Base-by-base conservation (phyloP, 2,113 vertebrate species). In the Pollachius pollachius region DNA sequence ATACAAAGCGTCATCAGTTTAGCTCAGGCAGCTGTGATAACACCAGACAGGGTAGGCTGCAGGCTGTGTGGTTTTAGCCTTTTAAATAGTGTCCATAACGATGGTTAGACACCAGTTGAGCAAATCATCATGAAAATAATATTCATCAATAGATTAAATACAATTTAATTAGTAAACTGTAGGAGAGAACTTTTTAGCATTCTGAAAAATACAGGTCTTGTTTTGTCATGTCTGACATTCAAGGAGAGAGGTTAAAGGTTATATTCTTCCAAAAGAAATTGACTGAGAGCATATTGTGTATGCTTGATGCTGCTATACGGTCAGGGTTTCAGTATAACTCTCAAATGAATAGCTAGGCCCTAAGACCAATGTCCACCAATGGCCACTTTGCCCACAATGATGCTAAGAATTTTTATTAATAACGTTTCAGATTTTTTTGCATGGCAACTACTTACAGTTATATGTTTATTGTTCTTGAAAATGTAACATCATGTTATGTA, bases 1-100 rank as follows among this genome's bases (percentile, higher is more conserved):
- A 89, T 74, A 67, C 74, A 76, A 54, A 77, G 77, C 81, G 84
- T 88, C 86, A 81, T 89, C 80, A 77, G 84, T 84, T 86, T 85
- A 85, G 75, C 52, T 66, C 80, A 80, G 72, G 74, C 89, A 90
- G 83, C 89, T 89, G 85, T 88, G 87, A 82, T 84, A 74, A 81
- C 72, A 72, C 76, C 34, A 9, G 70, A 71, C 15, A 48, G 52
- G 65, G 73, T 74, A 71, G 65, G 66, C 73, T 70, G 78, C 69
- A 67, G 59, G 66, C 61, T 81, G 67, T 75, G 81, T 88, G 85
- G 83, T 89, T 90, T 86, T 41, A 79, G 77, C 74, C 85, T 77
- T 62, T 63, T 18, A 59, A 60, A 72, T 63, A 25, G 19, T 70
- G 11, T 18, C 37, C 9, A 52, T 4, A 7, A 65, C 30, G 19